Evolutionary conservation across 2,888 invertebrate genomes (phyloP), one percentile per base, ranked within the genome.

Genomic region (Plebejus argus): DNA sequence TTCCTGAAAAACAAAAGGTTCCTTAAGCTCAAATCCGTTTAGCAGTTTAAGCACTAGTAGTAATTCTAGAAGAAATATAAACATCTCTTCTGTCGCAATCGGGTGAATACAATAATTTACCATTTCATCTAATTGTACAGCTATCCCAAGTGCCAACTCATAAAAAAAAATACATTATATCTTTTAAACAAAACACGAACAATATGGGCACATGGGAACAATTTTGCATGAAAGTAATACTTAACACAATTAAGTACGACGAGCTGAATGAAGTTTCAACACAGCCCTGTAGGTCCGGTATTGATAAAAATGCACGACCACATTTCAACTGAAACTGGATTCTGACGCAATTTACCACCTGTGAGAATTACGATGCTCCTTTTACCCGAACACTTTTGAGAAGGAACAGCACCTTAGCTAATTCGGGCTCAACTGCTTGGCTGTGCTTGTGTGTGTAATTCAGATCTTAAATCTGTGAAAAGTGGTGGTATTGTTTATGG

Each of bases 321-420:
- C 74, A 74, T 49, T 74, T 74, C 28, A 18, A 74, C 23, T 28
- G 74, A 23, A 74, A 53, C 74, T 49, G 49, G 74, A 74, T 74
- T 74, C 74, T 53, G 74, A 53, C 74, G 74, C 49, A 74, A 74
- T 33, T 28, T 66, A 61, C 61, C 61, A 33, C 28, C 28, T 28
- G 28, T 28, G 28, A 28, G 66, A 66, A 66, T 33, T 28, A 28
- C 15, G 28, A 66, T 33, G 28, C 23, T 28, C 15, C 33, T 66
- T 66, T 66, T 15, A 28, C 28, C 66, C 28, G 4, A 15, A 20
- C 20, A 61, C 61, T 61, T 61, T 61, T 10, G 12, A 10, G 1
- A 66, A 33, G 28, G 28, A 15, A 28, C 28, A 20, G 18, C 53
- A 53, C 53, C 18, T 53, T 15, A 49, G 12, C 53, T 53, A 18